Evolutionary conservation across 2,888 invertebrate species (phyloP).

Genomic region (Erebia epiphron): DNA sequence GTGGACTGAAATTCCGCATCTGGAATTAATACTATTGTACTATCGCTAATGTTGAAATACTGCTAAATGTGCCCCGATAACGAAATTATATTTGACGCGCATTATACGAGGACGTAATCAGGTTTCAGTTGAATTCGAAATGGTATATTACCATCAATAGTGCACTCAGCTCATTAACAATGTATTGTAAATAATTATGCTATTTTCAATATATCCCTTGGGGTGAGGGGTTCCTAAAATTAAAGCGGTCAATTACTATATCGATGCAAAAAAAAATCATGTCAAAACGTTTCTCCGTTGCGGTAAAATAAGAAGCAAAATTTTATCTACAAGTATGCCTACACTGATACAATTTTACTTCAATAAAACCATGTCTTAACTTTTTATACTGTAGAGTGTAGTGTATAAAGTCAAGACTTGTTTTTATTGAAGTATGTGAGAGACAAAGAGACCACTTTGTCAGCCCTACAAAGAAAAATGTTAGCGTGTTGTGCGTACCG

Average conservation of each 20-base stretch:
- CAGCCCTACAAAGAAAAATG: constrained; percentile 39
- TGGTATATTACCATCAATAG: constrained; percentile 24
- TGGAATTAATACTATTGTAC: constrained; percentile 35
- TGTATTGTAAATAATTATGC: no score
- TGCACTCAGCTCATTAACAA: constrained; percentile 25
- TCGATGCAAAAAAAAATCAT: no score
- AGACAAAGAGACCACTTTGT: constrained; percentile 39
- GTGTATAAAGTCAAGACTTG: no score
- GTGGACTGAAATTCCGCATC: constrained; percentile 29
- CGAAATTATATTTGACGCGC: constrained; percentile 32
- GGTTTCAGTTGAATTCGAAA: constrained; percentile 31
- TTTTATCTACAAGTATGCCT: no score
- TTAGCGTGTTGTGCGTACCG: constrained; percentile 28
- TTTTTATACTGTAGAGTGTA: no score
- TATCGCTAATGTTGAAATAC: constrained; percentile 35
- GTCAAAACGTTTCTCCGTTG: no score
- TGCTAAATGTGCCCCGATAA: constrained; percentile 29
- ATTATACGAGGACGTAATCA: constrained; percentile 19
- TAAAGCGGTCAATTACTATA: no score
- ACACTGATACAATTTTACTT: background rate
- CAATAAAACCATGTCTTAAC: background rate
- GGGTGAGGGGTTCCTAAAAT: no score
- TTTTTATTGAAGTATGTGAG: constrained; percentile 8
- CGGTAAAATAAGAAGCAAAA: no score
- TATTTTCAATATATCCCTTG: no score